These are phyloP conservation scores for Linnaemya vulpina DNA, from an alignment of 2,888 invertebrate species.

Conservation along the genomic window DNA sequence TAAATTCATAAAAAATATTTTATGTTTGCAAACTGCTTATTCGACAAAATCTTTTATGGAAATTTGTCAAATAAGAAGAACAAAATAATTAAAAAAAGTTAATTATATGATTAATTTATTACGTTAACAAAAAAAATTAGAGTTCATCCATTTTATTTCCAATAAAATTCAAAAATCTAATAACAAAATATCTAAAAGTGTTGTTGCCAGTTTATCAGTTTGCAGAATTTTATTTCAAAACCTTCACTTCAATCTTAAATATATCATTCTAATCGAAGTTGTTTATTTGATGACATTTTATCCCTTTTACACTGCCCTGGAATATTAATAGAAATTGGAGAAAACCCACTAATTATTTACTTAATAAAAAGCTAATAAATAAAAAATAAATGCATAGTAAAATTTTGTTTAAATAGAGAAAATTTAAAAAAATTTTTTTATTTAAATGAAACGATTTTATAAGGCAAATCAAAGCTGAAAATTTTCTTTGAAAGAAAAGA, in stretches of 20 bases:
- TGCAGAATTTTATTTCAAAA: not conserved
- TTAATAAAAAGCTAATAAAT: constrained; percentile 9
- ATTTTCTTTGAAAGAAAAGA: constrained; percentile 3
- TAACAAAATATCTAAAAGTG: too few species aligned
- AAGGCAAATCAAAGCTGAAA: not conserved
- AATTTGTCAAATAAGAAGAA: too few species aligned
- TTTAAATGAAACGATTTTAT: constrained; percentile 27
- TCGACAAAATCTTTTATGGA: too few species aligned
- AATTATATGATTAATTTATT: too few species aligned
- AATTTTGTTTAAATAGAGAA: constrained; percentile 47
- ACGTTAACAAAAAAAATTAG: too few species aligned
- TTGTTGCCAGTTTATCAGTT: not conserved
- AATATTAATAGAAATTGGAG: constrained; percentile 11
- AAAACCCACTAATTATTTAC: constrained; percentile 21
- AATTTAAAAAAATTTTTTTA: constrained; percentile 35
- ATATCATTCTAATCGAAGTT: not conserved
- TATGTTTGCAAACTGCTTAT: too few species aligned
- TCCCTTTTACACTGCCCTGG: constrained; percentile 34
- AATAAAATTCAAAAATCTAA: too few species aligned
- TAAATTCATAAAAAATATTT: too few species aligned
- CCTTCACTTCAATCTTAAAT: not conserved
- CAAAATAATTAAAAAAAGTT: too few species aligned
- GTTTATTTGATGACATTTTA: constrained; percentile 1
- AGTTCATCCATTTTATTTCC: too few species aligned
- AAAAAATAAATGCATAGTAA: constrained; percentile 32